A percentile compares a stretch with the other conserved stretches of the same genome.
phyloP scores from a whole-genome alignment of 1,140 invertebrate species.

The Macrostomum lignano region DNA sequence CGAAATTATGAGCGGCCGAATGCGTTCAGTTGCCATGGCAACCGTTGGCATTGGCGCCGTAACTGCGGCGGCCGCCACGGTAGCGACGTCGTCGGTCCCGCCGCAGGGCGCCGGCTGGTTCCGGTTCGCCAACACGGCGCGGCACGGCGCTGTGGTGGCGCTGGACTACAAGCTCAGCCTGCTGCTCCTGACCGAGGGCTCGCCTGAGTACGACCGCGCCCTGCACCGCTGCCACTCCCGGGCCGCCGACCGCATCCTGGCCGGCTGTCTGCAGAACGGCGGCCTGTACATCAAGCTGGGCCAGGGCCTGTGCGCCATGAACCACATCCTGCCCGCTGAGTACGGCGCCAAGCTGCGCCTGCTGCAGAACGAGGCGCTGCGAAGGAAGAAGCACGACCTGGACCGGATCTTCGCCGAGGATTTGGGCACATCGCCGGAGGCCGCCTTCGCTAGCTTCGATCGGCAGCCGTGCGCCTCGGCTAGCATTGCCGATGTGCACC shows the following conservation, averaged over 20 bases:
- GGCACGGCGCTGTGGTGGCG: too few relatives aligned
- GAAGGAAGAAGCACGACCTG: too few relatives aligned
- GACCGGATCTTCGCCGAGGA: slow-evolving; percentile 37
- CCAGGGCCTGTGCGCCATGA: slow-evolving; percentile 43
- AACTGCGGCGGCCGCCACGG: too few relatives aligned
- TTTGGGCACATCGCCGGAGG: slow-evolving; percentile 36
- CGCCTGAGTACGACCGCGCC: slow-evolving; percentile 2
- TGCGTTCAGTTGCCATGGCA: too few relatives aligned
- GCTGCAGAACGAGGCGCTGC: slow-evolving; percentile 39
- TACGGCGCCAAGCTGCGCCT: slow-evolving; percentile 36
- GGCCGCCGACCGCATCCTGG: slow-evolving; percentile 36
- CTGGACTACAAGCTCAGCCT: too few relatives aligned
- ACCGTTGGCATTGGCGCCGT: too few relatives aligned
- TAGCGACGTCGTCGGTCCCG: too few relatives aligned
- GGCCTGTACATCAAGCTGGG: slow-evolving; percentile 48
- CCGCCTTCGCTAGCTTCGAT: slow-evolving; percentile 39
- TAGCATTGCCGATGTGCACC: slow-evolving; percentile 38
- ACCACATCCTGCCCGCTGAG: slow-evolving; percentile 44
- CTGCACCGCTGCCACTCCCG: slow-evolving; percentile 31
- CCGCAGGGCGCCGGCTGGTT: too few relatives aligned
- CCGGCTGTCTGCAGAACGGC: slow-evolving; percentile 42
- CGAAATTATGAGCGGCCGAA: too few relatives aligned
- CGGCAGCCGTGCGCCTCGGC: slow-evolving; percentile 43
- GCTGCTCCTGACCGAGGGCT: too few relatives aligned
- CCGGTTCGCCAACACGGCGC: too few relatives aligned